Evolutionary conservation across 2,113 vertebrate genomes (phyloP), one percentile per base, ranked within the genome.

Genomic region (Hyperopisus bebe): DNA sequence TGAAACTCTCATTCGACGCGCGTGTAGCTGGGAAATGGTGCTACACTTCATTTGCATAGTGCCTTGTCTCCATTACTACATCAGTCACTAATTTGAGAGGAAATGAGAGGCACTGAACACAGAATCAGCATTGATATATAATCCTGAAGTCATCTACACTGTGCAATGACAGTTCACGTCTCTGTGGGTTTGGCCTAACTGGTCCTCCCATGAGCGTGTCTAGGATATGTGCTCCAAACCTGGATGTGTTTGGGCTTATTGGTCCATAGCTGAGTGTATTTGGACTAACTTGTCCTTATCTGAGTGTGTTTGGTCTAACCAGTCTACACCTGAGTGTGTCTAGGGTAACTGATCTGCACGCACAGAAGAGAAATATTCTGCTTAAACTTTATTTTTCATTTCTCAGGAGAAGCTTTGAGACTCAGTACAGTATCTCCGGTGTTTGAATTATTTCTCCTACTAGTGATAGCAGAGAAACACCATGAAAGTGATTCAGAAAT

Each of bases 41-140:
- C 35, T 35, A 80, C 31, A 39, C 74, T 80, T 80, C 6, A 80
- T 80, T 42, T 39, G 35, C 74, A 86, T 15, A n/a, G 8, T 86
- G 21, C 44, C n/a, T 86, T 9, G 44, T 47, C 47, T 50, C 47
- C 47, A 85, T n/a, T 85, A 42, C 35, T 10, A 44, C 5, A 48
- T 85, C 24, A 46, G 42, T 85, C 44, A 86, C 83, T 86, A 86
- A 48, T 86, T n/a, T n/a, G 21, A 86, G 83, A n/a, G 47, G n/a
- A 86, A 86, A 86, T 47, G 83, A 48, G 83, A 44, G 4, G 47
- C 44, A 50, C 10, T 48, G 44, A 86, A 50, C 44, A 86, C 9
- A 27, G 21, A 47, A 47, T 27, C 83, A 47, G 44, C 44, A 47
- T 0, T 86, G 24, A 86, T 86, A 47, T 86, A 48, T 48, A 48